Conservation (phyloP, 2,888 invertebrate species). For the Drosophila macrothrix region DNA sequence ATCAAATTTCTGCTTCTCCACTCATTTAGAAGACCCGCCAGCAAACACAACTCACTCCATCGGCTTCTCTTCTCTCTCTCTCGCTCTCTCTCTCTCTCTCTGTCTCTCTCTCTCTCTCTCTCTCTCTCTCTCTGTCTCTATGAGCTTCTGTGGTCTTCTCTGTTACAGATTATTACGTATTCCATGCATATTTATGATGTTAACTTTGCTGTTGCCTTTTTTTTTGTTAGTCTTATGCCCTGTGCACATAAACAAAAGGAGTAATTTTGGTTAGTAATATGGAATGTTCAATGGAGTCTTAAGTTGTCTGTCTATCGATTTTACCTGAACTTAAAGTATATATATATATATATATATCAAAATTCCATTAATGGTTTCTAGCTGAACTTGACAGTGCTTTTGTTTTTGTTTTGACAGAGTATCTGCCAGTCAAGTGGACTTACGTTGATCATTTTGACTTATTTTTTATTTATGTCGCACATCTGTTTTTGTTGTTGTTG, state of each 20-base stretch:
- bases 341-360: not conserved
- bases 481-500: constrained; percentile 4
- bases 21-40: constrained; percentile 3
- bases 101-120: no score
- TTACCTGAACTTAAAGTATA: no score
- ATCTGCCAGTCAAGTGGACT: not conserved
- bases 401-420: not conserved
- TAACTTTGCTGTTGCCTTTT: constrained; percentile 31
- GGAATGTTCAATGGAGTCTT: not conserved
- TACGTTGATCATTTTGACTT: not conserved
- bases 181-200: constrained; percentile 61
- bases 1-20: constrained; percentile 55
- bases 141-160: constrained; percentile 13
- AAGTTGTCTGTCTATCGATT: no score
- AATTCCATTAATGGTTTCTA: not conserved
- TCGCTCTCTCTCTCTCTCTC: no score
- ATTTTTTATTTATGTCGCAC: not conserved
- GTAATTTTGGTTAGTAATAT: not conserved
- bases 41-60: constrained; percentile 4
- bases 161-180: constrained; percentile 40
- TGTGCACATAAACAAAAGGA: not conserved
- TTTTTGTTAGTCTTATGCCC: constrained; percentile 15
- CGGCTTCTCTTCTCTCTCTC: not conserved
- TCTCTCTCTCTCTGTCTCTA: not conserved
- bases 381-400: not conserved